Base-by-base conservation (phyloP, 2,888 invertebrate genomes). In the Drosophila algonquin region DNA sequence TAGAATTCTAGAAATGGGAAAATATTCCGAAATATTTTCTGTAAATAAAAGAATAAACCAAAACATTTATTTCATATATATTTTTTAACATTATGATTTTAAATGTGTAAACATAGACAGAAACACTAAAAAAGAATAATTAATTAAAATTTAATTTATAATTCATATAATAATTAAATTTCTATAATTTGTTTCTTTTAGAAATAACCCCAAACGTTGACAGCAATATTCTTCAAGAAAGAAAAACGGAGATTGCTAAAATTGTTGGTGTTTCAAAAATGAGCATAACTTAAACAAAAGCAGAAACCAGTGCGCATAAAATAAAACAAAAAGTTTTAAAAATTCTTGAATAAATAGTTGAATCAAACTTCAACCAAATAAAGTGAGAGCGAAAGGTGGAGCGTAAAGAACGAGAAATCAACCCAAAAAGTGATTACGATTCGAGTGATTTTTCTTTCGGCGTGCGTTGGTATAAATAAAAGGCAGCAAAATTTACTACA, bases 401-500 rank as follows among this genome's bases (percentile, higher is more conserved):
- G 62, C 40, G 10, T 45, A 18, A 68, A 63, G 46, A 50, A 50
- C 1, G 35, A 57, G 60, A 30, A 62, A 24, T 51, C 53, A 69
- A 35, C 55, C 44, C 8, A 71, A 57, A 58, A 63, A 46, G 52
- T 24, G 46, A 30, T 51, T 21, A 40, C 47, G 44, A 55, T 58
- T 57, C 21, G 45, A 71, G 58, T 57, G 58, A 59, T 59, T 72
- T 64, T 67, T n/a, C 40, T 40, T 70, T 70, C 70, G 74, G 68
- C 61, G 65, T 71, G 68, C 61, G 63, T 79, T 70, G 72, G 76
- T 72, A 70, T 74, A 72, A 72, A 87, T 54, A 60, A 88, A 87
- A 68, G 74, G 74, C 81, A 58, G 76, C 85, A 89, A 85, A 87
- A 89, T 85, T 85, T 85, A 87, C 74, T 87, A 78, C 75, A 74